Base-by-base conservation (phyloP, 92 coral and sea anemone species). In the Porites rus region DNA sequence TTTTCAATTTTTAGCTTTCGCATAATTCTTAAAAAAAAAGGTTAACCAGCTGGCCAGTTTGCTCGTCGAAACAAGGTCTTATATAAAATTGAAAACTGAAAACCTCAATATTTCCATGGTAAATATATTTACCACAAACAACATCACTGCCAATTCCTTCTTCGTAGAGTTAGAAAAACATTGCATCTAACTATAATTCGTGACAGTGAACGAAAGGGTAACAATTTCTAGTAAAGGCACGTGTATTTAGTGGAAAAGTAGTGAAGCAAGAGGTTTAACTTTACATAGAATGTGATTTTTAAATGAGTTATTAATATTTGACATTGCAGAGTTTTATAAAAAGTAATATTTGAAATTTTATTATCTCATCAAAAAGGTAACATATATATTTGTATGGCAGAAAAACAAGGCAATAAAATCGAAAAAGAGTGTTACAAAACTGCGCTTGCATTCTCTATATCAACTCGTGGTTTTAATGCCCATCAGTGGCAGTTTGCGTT, bases 301-400 rank as follows among this genome's bases (percentile, higher is more conserved):
- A 38, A 70, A 70, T 17, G 53, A 70, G 74, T 70, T 70, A 31
- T 20, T 12, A 28, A 70, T 70, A 8, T 31, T 31, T 62, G 13
- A 51, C 72, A 65, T 69, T 51, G 51, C 69, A 81, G 67, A 81
- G 31, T 71, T 81, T 75, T 81, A 71, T 70, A 81, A 58, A 70
- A 46, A 81, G 46, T 71, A 58, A 81, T 70, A 81, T 70, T 74
- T 81, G 13, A 70, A 58, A 81, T 81, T 70, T 70, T 70, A 81
- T 81, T n/a, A 56, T 54, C 61, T 56, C 1, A 69, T 58, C 8
- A 58, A 12, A 14, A 46, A 8, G 56, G n/a, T 25, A 59, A 69
- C 46, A 38, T 54, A 56, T 69, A 81, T 81, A 67, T 81, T 74
- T 74, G 63, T 74, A 74, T 14, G 61, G 64, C 28, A 50, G 77